Percentiles rank a stretch among this genome's conserved stretches.
Conservation (phyloP, 2,113 vertebrate genomes). For the Melozone crissalis region DNA sequence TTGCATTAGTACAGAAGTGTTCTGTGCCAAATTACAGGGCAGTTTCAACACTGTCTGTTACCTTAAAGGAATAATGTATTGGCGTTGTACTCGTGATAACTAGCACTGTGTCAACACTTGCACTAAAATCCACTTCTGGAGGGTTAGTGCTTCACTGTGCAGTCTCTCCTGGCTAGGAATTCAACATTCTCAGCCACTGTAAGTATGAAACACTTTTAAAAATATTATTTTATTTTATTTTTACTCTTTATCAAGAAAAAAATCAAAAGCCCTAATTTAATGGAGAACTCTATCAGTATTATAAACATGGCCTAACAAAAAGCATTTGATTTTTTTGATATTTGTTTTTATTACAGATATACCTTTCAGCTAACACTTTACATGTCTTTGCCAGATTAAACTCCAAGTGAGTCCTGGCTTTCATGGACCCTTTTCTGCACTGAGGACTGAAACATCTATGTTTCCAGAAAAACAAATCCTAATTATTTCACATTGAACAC, state of each 20-base stretch:
- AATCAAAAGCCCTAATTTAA: neutral
- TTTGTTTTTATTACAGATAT: neutral
- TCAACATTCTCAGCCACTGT: neutral
- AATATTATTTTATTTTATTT: neutral
- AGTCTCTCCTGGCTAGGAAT: neutral
- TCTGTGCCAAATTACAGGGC: constrained; percentile 53
- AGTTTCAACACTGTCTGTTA: constrained; percentile 39
- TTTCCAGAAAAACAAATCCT: neutral
- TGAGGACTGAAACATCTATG: neutral
- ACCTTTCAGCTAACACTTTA: neutral
- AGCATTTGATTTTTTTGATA: neutral
- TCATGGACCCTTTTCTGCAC: rapidly evolving
- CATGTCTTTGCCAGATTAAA: neutral
- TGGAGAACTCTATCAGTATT: neutral
- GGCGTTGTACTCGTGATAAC: neutral
- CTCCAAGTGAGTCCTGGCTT: neutral
- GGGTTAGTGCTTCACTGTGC: neutral
- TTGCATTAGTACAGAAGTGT: constrained; percentile 60
- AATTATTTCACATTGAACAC: neutral
- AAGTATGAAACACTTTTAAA: neutral
- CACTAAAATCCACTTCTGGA: constrained; percentile 33
- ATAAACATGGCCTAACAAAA: neutral
- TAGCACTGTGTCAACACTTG: neutral
- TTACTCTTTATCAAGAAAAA: neutral
- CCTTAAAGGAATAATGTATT: constrained; percentile 42